Evolutionary conservation across 2,113 vertebrate genomes (phyloP).

Genomic region (Apteryx owenii): DNA sequence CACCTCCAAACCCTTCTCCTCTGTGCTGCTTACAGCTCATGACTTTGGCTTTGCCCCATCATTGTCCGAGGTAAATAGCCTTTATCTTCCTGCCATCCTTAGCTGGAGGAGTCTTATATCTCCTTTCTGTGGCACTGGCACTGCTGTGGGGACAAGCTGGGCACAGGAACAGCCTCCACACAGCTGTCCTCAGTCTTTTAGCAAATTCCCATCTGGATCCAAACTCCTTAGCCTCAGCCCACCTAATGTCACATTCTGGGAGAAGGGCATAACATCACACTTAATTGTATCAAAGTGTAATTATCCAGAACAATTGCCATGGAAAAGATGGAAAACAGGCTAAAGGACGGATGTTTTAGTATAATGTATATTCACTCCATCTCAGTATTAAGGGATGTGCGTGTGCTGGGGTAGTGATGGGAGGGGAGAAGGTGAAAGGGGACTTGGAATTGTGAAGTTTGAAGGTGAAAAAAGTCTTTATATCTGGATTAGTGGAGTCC

Average conservation of each 20-base stretch:
- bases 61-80: not conserved
- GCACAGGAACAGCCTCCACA: not conserved
- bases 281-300: not conserved
- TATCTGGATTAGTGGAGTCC: constrained; percentile 52
- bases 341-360: not conserved
- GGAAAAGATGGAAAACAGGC: not conserved
- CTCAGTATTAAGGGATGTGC: not conserved
- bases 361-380: not conserved
- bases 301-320: not conserved
- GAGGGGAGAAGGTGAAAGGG: constrained; percentile 29
- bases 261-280: not conserved
- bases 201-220: not conserved
- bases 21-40: not conserved
- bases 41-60: not conserved
- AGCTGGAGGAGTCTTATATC: not conserved
- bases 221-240: too few relatives aligned
- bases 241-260: not conserved
- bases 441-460: constrained; percentile 24
- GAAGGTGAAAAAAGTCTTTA: constrained; percentile 59
- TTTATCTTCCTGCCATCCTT: not conserved
- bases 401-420: not conserved
- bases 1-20: not conserved
- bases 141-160: rapidly evolving
- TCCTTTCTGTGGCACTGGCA: not conserved
- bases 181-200: not conserved